Evolutionary conservation across 37 sponge, comb jelly and placozoan genomes (phyloP), one percentile per base, ranked within the genome.

Genomic region (Agelas oroides): DNA sequence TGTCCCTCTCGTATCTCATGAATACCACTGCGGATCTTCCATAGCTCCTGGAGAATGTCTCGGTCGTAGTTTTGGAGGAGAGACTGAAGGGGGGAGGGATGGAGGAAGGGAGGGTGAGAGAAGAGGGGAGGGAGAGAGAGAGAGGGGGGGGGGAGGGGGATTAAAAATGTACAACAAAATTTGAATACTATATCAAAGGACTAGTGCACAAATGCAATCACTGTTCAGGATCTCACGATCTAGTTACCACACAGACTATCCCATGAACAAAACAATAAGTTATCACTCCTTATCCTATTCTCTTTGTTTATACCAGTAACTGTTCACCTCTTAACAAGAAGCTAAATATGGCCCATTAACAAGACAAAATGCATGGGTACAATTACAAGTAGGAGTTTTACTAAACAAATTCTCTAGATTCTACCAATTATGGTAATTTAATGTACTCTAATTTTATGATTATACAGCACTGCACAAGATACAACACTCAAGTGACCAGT

Each of bases 1-100:
- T 88, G 82, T 32, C 19, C 39, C 5, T 81, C 69, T 34, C 46
- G 55, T 55, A 88, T 73, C 46, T 67, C 75, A 15, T 80, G 66
- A 52, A 88, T 82, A 46, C 39, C 66, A 24, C 68, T 33, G 36
- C 82, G 82, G 5, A 81, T 46, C 69, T 65, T 73, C 70, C 82
- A 75, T 13, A 88, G 83, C 27, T 88, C 83, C 34, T 88, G 37
- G 14, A 88, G 82, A 66, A 88, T 88, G 21, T 81, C 88, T 12
- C 56, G 54, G 28, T 88, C 88, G 38, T 59, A 76, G 67, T 75
- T 53, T 53, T 80, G 64, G 32, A 88, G 82, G 6, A 37, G 38
- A 25, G 35, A 41, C 88, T 85, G 40, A 1, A 21, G 0, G 8
- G 37, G 16, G 59, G 24, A 30, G 27, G 12, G 27, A 37, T 0